Percentiles rank a stretch among this genome's conserved stretches.
These are phyloP conservation scores for Rallus limicola DNA, from an alignment of 2,113 vertebrate species.

Conservation along the genomic window DNA sequence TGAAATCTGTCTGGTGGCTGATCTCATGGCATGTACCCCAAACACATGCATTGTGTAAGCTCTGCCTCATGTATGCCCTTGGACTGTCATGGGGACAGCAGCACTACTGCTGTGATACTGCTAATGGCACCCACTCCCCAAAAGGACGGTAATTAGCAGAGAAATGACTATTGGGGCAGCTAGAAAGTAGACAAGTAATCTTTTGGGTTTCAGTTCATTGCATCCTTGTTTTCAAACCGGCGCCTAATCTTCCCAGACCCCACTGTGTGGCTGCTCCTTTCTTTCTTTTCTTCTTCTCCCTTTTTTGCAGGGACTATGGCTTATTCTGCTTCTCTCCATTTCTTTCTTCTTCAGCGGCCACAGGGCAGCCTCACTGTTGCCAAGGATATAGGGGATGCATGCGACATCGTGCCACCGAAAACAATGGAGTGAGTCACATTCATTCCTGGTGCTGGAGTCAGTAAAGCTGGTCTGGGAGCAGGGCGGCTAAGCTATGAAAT, in stretches of 20 bases:
- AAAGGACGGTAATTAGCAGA: conserved; percentile 34
- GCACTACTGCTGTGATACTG: neutral
- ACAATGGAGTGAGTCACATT: neutral
- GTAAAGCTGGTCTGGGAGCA: neutral
- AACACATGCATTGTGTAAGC: neutral
- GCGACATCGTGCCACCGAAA: neutral
- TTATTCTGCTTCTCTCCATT: conserved; percentile 26
- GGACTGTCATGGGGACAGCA: neutral
- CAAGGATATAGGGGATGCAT: conserved; percentile 53
- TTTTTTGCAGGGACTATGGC: conserved; percentile 2
- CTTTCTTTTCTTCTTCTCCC: neutral
- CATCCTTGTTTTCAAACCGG: conserved; percentile 20
- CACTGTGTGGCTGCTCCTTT: neutral
- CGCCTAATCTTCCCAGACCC: conserved; percentile 44
- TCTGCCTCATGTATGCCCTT: neutral
- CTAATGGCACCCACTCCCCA: neutral
- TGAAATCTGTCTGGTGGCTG: neutral
- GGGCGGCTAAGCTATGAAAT: neutral
- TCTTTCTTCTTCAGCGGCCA: conserved; percentile 5
- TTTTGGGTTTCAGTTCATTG: conserved; percentile 13
- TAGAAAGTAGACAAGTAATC: conserved; percentile 26
- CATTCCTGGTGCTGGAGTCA: neutral
- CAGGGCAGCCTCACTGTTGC: conserved; percentile 46
- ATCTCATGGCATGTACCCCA: neutral
- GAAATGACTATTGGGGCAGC: conserved; percentile 13